These are phyloP conservation scores for Pristionchus fissidentatus DNA, from an alignment of 2,888 invertebrate species.

Conservation along the genomic window DNA sequence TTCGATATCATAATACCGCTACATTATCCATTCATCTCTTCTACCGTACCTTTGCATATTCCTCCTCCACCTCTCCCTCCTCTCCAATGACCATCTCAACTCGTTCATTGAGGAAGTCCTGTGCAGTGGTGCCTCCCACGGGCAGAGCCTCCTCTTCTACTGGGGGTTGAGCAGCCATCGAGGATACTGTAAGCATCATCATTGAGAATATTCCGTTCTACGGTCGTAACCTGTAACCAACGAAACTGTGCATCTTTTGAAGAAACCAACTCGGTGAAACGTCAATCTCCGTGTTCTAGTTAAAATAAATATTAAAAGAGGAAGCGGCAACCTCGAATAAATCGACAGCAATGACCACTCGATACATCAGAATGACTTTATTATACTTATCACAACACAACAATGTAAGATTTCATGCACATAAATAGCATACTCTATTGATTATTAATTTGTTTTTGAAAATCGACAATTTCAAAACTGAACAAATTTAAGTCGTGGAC, in stretches of 20 bases:
- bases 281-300: too few species aligned
- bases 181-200: background rate
- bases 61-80: background rate
- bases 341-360: background rate
- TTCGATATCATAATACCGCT: background rate
- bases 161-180: background rate
- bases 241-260: too few species aligned
- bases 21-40: background rate
- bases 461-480: background rate
- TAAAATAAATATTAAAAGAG: background rate
- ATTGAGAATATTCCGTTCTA: background rate
- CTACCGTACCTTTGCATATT: background rate
- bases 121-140: background rate
- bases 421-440: background rate
- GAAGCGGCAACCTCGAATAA: background rate
- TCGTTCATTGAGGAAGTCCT: constrained; percentile 27
- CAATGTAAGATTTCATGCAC: constrained; percentile 2
- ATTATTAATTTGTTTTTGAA: background rate
- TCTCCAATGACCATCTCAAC: constrained; percentile 3
- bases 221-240: too few species aligned
- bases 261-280: background rate
- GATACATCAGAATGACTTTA: background rate
- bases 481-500: constrained; percentile 18
- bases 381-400: constrained; percentile 12
- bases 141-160: background rate